Conservation (phyloP, 30 jellyfish, hydroid and myxozoan genomes). For the Hydractinia symbiolongicarpus region DNA sequence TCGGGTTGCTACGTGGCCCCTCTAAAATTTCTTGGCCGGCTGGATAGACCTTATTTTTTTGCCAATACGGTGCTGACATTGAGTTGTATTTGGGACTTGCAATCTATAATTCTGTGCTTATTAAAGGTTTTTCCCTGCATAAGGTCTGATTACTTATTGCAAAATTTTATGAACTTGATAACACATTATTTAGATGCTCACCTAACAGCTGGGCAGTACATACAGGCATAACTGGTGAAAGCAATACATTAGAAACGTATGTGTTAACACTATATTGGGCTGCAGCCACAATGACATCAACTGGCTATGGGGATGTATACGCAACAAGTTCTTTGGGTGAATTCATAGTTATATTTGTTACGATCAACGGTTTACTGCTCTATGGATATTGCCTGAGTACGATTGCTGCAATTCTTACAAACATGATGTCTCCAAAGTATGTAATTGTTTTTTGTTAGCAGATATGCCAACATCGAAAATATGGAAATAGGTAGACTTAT, state of each 20-base stretch:
- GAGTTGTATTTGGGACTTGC: no score
- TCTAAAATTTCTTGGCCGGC: no score
- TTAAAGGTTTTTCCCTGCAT: background rate
- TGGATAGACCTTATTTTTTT: no score
- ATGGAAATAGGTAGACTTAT: no score
- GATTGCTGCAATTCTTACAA: conserved; percentile 54
- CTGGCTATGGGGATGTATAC: conserved; percentile 77
- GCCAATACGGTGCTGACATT: no score
- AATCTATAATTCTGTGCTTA: background rate
- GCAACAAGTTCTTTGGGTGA: conserved; percentile 55
- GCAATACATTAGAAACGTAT: conserved; percentile 15
- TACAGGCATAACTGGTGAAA: conserved; percentile 34
- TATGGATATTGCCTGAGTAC: conserved; percentile 67
- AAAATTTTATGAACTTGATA: background rate
- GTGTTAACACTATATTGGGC: conserved; percentile 65
- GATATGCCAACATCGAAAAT: background rate
- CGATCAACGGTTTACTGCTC: conserved; percentile 50
- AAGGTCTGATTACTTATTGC: background rate
- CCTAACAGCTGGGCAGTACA: conserved; percentile 47
- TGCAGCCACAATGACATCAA: conserved; percentile 79
- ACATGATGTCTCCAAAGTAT: conserved; percentile 57
- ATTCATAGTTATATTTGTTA: conserved; percentile 44
- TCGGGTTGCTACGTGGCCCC: no score
- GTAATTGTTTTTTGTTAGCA: background rate
- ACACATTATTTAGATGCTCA: conserved; percentile 29